Conservation (phyloP, 2,113 vertebrate species). For the Felis chaus region DNA sequence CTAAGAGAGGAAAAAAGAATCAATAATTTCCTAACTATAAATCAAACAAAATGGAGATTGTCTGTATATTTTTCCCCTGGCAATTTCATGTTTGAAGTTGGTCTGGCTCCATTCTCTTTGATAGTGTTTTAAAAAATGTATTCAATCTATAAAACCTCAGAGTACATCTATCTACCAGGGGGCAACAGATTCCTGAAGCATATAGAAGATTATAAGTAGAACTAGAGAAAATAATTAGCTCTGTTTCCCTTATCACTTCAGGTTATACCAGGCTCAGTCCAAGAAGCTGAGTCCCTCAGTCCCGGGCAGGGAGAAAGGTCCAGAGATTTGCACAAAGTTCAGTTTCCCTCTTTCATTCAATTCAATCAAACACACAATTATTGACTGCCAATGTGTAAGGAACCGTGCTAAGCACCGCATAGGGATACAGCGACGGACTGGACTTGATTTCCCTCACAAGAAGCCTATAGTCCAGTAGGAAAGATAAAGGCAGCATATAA, state of each 20-base stretch:
- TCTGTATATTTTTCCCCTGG: slow-evolving; percentile 44
- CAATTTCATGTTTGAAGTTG: slow-evolving; percentile 43
- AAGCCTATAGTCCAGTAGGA: not conserved
- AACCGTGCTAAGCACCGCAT: not conserved
- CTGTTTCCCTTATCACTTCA: not conserved
- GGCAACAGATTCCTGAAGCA: not conserved
- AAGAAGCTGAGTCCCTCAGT: not conserved
- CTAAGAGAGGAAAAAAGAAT: slow-evolving; percentile 30
- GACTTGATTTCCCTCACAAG: not conserved
- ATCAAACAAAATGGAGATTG: slow-evolving; percentile 50
- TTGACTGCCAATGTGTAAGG: not conserved
- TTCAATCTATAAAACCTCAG: slow-evolving; percentile 42
- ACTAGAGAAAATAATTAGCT: not conserved
- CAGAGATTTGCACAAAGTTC: not conserved
- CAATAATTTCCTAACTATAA: slow-evolving; percentile 10
- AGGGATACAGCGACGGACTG: not conserved
- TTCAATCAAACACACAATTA: slow-evolving; percentile 14
- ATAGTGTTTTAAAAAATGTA: slow-evolving; percentile 35
- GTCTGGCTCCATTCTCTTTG: not conserved
- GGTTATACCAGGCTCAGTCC: not conserved
- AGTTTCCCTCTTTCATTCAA: not conserved
- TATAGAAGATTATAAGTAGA: not conserved
- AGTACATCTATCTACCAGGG: not conserved
- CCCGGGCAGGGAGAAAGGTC: not conserved
- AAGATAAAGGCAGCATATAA: not conserved